These are phyloP conservation scores for Acanthurus lineatus DNA, from an alignment of 2,797 vertebrate species.

Conservation along the genomic window DNA sequence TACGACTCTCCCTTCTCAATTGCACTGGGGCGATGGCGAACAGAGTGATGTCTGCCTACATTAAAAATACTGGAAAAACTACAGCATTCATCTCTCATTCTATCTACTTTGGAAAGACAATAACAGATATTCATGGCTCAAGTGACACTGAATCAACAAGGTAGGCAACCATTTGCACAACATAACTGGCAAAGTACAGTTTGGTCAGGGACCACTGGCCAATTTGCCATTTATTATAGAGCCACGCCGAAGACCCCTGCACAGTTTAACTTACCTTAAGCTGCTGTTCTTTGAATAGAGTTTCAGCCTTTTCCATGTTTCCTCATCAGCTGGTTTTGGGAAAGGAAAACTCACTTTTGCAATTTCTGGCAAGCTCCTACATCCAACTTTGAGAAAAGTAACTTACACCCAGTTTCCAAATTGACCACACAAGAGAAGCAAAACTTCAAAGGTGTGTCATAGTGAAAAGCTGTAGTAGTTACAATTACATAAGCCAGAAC, in stretches of 20 bases:
- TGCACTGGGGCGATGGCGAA: conserved; percentile 11
- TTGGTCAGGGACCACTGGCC: neutral
- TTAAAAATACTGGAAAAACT: conserved; percentile 12
- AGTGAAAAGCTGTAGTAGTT: conserved; percentile 6
- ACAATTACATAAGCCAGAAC: neutral
- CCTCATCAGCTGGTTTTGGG: neutral
- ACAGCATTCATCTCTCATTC: conserved; percentile 9
- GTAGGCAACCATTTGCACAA: neutral
- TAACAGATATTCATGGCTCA: neutral
- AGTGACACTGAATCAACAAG: conserved; percentile 20
- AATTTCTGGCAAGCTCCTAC: neutral
- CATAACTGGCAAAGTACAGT: neutral
- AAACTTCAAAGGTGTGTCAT: conserved; percentile 46
- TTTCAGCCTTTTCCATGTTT: conserved; percentile 79
- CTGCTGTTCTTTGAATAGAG: conserved; percentile 77
- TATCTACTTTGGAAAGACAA: neutral
- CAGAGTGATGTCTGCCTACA: conserved; percentile 7
- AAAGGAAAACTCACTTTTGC: neutral
- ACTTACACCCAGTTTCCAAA: conserved; percentile 41
- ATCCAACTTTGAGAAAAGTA: neutral
- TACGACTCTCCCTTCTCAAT: conserved; percentile 39
- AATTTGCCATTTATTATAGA: neutral
- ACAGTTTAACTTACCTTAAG: conserved; percentile 76
- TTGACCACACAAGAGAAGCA: conserved; percentile 63
- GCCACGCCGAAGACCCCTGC: neutral